phyloP scores from a whole-genome alignment of 1,140 invertebrate species.

The Brachionus rubens region DNA sequence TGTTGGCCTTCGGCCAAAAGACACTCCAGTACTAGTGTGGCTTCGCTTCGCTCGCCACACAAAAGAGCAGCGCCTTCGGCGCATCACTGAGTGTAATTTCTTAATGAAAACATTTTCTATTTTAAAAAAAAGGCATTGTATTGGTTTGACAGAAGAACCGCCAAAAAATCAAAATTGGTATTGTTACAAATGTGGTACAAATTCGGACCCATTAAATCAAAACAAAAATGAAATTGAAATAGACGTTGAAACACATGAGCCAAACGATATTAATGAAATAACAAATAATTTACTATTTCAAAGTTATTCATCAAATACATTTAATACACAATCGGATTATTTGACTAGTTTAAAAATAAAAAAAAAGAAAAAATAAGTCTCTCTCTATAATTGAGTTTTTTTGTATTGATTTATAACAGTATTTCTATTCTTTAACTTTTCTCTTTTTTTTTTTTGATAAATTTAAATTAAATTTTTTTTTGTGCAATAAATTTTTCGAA shows the following conservation, averaged over 20 bases:
- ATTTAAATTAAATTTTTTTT: too few species aligned
- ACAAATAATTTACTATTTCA: not conserved
- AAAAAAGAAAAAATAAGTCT: slow-evolving; percentile 37
- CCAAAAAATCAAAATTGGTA: slow-evolving; percentile 46
- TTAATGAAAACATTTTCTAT: too few species aligned
- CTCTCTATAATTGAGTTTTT: too few species aligned
- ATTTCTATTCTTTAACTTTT: not conserved
- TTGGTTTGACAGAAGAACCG: slow-evolving; percentile 27
- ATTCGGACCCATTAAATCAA: not conserved
- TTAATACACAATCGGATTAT: not conserved
- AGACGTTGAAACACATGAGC: slow-evolving; percentile 12
- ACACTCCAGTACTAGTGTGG: too few species aligned
- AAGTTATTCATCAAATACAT: not conserved
- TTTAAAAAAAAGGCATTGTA: slow-evolving; percentile 19
- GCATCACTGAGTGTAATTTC: too few species aligned
- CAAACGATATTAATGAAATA: not conserved
- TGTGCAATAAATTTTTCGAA: too few species aligned
- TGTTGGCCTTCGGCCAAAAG: too few species aligned
- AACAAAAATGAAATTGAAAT: not conserved
- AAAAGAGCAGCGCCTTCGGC: too few species aligned
- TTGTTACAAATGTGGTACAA: slow-evolving; percentile 27
- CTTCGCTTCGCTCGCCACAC: too few species aligned
- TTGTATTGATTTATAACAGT: too few species aligned
- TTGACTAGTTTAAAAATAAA: slow-evolving; percentile 35
- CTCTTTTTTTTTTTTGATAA: not conserved